Evolutionary conservation across 2,888 invertebrate genomes (phyloP), one percentile per base, ranked within the genome.

Genomic region (Hypena proboscidalis): DNA sequence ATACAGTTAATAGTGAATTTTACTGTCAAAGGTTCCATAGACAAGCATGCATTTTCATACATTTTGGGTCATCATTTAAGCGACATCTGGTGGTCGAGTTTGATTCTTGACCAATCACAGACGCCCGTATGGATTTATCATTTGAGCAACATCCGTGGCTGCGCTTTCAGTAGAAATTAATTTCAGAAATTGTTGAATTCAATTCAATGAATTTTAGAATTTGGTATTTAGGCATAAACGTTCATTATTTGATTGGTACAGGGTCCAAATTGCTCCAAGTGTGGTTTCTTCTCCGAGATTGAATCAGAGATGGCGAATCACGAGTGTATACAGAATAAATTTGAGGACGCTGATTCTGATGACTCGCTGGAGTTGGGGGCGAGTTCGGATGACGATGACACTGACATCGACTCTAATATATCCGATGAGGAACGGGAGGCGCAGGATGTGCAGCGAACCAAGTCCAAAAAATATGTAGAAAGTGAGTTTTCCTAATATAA

Each of bases 341-440:
- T 31, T 36, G 54, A 63, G 0, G 48, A 23, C 0, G 72, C 67
- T 21, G 83, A 77, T 9, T 77, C 80, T 0, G 83, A 82, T 17
- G 67, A 36, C 4, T 80, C 81, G 0, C 56, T 74, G 0, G 55
- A 76, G 9, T 30, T 65, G 11, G 69, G 73, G 1, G 38, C 39
- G 3, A 58, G 34, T 9, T 65, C 68, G 0, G 66, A 50, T 11
- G 26, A 26, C n/a, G 26, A 38, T 4, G 70, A 68, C 7, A 59
- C 69, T 1, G 74, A 72, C 1, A 58, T 76, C 0, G 80, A 84
- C 32, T 77, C 79, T 0, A 62, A 72, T 9, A 11, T 74, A 1
- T 83, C 83, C 0, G 74, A 73, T 2, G 73, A 79, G 8, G 78
- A 82, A 22, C 31, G 14, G 3, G 57, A 60, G 25, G 60, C 50